Evolutionary conservation across 2,888 invertebrate species (phyloP).

Genomic region (Rhamphomyia laevipes): DNA sequence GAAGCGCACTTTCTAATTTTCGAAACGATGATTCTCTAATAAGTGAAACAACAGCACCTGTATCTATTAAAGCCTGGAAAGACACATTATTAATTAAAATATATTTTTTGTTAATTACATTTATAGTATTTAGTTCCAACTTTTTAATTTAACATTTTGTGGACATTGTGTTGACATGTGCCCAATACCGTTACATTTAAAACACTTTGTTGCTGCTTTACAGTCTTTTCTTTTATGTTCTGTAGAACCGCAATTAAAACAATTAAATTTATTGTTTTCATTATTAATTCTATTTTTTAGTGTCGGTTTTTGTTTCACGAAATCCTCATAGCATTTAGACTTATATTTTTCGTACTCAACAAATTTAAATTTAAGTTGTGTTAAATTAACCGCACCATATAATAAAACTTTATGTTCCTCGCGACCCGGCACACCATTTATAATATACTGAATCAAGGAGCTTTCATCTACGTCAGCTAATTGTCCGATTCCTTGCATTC

Average conservation of each 20-base stretch:
- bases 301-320: not conserved
- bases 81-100: not conserved
- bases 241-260: slow-evolving; percentile 10
- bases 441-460: slow-evolving; percentile 8
- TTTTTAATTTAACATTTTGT: not conserved
- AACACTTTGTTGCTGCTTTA: slow-evolving; percentile 24
- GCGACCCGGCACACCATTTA: no score
- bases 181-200: slow-evolving; percentile 21
- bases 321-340: not conserved
- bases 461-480: slow-evolving; percentile 5
- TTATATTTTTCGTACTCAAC: slow-evolving; percentile 4
- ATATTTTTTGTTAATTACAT: slow-evolving; percentile 1
- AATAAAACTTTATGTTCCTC: no score
- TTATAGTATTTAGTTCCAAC: not conserved
- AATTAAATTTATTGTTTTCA: not conserved
- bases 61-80: slow-evolving; percentile 2
- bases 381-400: slow-evolving; percentile 3
- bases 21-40: slow-evolving; percentile 1
- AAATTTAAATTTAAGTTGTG: slow-evolving; percentile 7
- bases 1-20: not conserved
- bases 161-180: slow-evolving; percentile 14
- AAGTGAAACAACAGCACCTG: slow-evolving; percentile 3
- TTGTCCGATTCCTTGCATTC: slow-evolving; percentile 6
- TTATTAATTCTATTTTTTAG: not conserved
- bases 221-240: slow-evolving; percentile 9